Percentiles rank a stretch among this genome's conserved stretches.
Conservation (phyloP, 2,888 invertebrate genomes). For the Fragum fragum region DNA sequence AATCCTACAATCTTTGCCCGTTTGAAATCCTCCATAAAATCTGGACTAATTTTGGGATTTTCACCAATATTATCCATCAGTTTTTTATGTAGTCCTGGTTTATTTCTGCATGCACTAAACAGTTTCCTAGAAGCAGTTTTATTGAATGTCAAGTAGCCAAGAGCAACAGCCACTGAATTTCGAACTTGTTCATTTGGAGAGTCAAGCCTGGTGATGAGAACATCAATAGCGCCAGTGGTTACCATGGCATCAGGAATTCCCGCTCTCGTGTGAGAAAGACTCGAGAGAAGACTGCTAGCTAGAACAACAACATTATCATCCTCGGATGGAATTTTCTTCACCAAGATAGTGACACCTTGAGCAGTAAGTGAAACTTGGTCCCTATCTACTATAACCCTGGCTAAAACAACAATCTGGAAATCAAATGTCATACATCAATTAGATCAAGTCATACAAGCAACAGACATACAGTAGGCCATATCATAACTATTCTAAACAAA, state of each 20-base stretch:
- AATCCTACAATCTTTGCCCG: slow-evolving; percentile 84
- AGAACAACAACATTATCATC: slow-evolving; percentile 85
- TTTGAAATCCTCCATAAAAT: slow-evolving; percentile 85
- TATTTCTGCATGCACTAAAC: slow-evolving; percentile 83
- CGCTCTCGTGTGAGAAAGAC: slow-evolving; percentile 86
- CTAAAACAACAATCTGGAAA: slow-evolving; percentile 85
- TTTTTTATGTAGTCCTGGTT: slow-evolving; percentile 83
- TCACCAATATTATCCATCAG: slow-evolving; percentile 84
- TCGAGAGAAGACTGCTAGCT: slow-evolving; percentile 84
- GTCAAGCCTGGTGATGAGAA: slow-evolving; percentile 80
- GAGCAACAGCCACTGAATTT: slow-evolving; percentile 83
- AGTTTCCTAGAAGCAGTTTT: slow-evolving; percentile 85
- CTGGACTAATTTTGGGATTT: slow-evolving; percentile 83
- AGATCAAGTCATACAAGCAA: too few relatives aligned
- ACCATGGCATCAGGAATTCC: slow-evolving; percentile 87
- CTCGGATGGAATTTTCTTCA: slow-evolving; percentile 79
- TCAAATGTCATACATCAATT: too few relatives aligned
- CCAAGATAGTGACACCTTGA: slow-evolving; percentile 83
- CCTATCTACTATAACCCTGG: slow-evolving; percentile 84
- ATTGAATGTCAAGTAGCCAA: slow-evolving; percentile 86
- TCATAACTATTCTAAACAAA: too few relatives aligned
- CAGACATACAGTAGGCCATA: too few relatives aligned
- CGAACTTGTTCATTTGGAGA: slow-evolving; percentile 83
- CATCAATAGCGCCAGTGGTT: slow-evolving; percentile 84
- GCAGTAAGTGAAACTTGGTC: slow-evolving; percentile 86